Conservation (phyloP, 2,888 invertebrate species). For the Melinaea marsaeus region DNA sequence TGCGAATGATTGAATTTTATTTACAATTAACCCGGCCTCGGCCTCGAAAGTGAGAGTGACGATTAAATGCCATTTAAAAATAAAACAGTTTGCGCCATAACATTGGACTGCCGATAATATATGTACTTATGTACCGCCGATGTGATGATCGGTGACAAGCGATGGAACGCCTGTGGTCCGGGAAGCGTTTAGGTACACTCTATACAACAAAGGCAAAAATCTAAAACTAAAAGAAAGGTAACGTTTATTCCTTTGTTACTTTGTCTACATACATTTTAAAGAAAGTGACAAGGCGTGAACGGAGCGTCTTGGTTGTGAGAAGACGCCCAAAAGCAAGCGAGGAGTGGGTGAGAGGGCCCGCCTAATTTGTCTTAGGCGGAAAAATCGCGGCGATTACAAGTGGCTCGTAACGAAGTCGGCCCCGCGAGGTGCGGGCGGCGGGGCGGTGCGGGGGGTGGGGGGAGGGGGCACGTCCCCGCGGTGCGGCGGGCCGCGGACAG, state of each 20-base stretch:
- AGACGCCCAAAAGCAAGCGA: constrained; percentile 63
- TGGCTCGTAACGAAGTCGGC: constrained; percentile 77
- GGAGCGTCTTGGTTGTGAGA: constrained; percentile 58
- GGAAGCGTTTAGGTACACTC: background rate
- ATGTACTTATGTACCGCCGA: constrained; percentile 38
- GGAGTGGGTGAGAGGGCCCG: constrained; percentile 57
- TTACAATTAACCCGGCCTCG: constrained; percentile 74
- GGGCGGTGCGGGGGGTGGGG: constrained; percentile 40
- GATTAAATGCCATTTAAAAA: constrained; percentile 77
- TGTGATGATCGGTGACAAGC: constrained; percentile 30
- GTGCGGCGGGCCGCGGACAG: constrained; percentile 55
- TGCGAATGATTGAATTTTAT: constrained; percentile 77
- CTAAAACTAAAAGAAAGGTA: no score
- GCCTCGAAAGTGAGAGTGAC: constrained; percentile 71
- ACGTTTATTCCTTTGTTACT: constrained; percentile 1
- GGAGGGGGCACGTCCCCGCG: constrained; percentile 41
- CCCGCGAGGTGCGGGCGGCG: constrained; percentile 43
- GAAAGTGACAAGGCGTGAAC: constrained; percentile 48
- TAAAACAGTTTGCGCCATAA: constrained; percentile 70
- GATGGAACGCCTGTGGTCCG: constrained; percentile 24
- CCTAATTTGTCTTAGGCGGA: constrained; percentile 78
- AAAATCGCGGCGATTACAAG: constrained; percentile 77
- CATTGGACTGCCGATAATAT: constrained; percentile 54
- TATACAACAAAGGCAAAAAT: no score
- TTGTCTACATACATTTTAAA: constrained; percentile 8